Base-by-base conservation (phyloP, 2,888 invertebrate genomes). In the Electrophaes corylata region DNA sequence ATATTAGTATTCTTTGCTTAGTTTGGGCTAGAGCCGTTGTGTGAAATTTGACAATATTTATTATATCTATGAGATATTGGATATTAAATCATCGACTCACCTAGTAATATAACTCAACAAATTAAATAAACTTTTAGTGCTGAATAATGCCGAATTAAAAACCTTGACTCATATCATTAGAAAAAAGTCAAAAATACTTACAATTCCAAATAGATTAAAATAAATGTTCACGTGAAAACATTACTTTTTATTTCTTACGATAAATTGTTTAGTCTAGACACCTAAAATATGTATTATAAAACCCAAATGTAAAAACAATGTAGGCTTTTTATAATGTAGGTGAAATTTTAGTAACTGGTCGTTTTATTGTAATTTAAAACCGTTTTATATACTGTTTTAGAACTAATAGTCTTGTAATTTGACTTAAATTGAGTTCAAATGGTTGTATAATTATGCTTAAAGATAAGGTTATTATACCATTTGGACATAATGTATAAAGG, bases 251-350 rank as follows among this genome's bases (percentile, higher is more conserved):
- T 44, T 26, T 12, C 10, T 29, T 23, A 18, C 49, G 10, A 49
- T 49, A 49, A 49, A 55, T 49, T 55, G 10, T 23, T 12, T 16
- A 23, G 55, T 55, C 48, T 49, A 56, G 49, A 56, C 49, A 49
- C 40, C 44, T 50, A 50, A 56, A 49, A 40, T 44, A 29, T 18
- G 11, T 29, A 3, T 35, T 37, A 20, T 33, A 41, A 20, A 41
- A 41, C n/a, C 20, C 11, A 20, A 23, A n/a, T 41, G 41, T 41
- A 20, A 41, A 41, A 23, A 20, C 23, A n/a, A 41, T 37, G 16
- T 37, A 37, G 37, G 37, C 14, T 23, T 44, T 35, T 20, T 11
- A 52, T 35, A 37, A 51, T 12, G 8, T 23, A 35, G 26, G 41
- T 31, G 6, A 29, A 3, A 10, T 23, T n/a, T 16, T 40, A 18